Evolutionary conservation across 1,140 invertebrate species (phyloP), one percentile per base, ranked within the genome.

Genomic region (Drosophila auraria): DNA sequence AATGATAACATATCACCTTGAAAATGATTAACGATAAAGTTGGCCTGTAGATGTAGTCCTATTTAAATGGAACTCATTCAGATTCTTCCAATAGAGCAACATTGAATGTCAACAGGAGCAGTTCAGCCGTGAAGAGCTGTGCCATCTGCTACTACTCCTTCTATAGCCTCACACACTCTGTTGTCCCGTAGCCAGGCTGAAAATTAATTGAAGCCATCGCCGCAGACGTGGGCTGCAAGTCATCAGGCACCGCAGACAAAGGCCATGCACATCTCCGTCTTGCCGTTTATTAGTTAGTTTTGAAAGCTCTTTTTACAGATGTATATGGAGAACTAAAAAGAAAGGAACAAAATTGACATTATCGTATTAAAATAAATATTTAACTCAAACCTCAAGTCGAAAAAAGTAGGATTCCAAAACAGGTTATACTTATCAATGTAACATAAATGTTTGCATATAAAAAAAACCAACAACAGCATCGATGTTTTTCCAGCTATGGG

Each of bases 141-240:
- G 36, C 20, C 27, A 54, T 33, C 27, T 36, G 38, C 33, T 11
- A 6, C 40, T 14, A 42, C 12, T 14, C 4, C 38, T 14, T 14
- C 4, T 42, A 11, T 20, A 38, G 61, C 72, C 71, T 71, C 71
- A 82, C 80, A 63, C 33, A 33, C 1, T 33, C 9, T 11, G 33
- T 9, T 33, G 33, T 72, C 80, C 75, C 59, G 80, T 78, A 70
- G 78, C 78, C 74, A 65, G 72, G 69, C 72, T 75, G 79, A 69
- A 81, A 83, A 83, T 83, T 83, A 81, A 83, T 83, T 82, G 79
- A 74, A 78, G 80, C 74, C 69, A 68, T 50, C 45, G 54, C 78
- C 58, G 63, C 78, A 78, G 74, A 80, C 78, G 30, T 49, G 60
- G 65, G 71, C 76, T 61, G 56, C 74, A 80, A 80, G 66, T 72